These are phyloP conservation scores for Ascaphus truei DNA, from an alignment of 2,113 vertebrate species.

Conservation along the genomic window DNA sequence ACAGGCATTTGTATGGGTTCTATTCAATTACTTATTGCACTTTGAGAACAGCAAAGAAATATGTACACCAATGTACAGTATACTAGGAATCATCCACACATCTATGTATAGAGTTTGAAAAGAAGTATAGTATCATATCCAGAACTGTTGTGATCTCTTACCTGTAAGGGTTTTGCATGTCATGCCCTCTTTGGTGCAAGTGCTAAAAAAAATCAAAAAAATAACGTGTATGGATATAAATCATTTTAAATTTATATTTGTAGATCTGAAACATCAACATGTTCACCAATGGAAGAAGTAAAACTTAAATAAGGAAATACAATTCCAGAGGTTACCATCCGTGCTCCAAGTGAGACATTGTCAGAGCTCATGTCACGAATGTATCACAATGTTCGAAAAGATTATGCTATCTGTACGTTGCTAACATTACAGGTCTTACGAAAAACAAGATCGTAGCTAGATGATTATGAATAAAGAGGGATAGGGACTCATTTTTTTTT, in stretches of 20 bases:
- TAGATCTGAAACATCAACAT: not conserved
- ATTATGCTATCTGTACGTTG: too few relatives aligned
- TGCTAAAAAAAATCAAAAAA: constrained; percentile 42
- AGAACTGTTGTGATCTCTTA: constrained; percentile 44
- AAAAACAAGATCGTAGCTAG: too few relatives aligned
- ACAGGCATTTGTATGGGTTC: too few relatives aligned
- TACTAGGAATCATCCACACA: not conserved
- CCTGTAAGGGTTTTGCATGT: constrained; percentile 49
- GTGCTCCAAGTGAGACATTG: not conserved
- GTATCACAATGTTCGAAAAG: not conserved
- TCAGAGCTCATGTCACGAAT: not conserved
- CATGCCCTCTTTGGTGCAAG: constrained; percentile 51
- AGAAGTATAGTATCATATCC: not conserved
- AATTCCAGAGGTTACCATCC: not conserved
- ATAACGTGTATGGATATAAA: not conserved
- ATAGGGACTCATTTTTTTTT: too few relatives aligned
- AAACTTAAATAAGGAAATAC: not conserved
- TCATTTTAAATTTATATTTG: too few relatives aligned
- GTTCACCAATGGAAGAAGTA: too few relatives aligned
- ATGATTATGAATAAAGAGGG: too few relatives aligned
- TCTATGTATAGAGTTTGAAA: not conserved
- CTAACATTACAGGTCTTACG: too few relatives aligned
- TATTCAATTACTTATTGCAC: not conserved
- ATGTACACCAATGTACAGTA: not conserved
- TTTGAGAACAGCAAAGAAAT: not conserved